Percentiles rank a stretch among this genome's conserved stretches.
phyloP scores from a whole-genome alignment of 2,797 vertebrate genomes.

The Sebastes itinus region DNA sequence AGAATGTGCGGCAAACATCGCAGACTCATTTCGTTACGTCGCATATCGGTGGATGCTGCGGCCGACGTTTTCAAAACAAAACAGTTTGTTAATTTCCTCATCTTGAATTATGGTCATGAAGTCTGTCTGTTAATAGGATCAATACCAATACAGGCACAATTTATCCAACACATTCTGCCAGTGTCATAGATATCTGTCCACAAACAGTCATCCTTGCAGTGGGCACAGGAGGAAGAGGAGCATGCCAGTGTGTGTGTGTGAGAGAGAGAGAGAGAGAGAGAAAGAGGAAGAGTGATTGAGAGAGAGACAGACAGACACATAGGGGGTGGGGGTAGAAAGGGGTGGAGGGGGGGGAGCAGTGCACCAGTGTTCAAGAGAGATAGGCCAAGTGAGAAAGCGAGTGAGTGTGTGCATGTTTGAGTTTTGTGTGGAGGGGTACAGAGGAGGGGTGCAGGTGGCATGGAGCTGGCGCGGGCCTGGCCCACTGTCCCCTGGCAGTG shows the following conservation, averaged over 20 bases:
- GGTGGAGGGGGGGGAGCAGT: conserved; percentile 9
- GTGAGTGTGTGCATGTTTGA: conserved; percentile 59
- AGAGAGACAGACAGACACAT: conserved; percentile 57
- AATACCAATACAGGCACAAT: conserved; percentile 54
- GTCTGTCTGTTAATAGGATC: conserved; percentile 51
- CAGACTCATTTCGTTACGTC: not conserved
- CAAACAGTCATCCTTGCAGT: conserved; percentile 69
- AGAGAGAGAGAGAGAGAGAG: conserved; percentile 31
- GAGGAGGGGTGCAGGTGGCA: conserved; percentile 90
- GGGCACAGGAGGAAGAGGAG: conserved; percentile 59
- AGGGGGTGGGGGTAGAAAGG: conserved; percentile 40
- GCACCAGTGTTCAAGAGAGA: conserved; percentile 72
- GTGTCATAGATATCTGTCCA: conserved; percentile 68
- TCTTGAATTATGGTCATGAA: conserved; percentile 42
- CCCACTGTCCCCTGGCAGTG: conserved; percentile 85
- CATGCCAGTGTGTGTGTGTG: conserved; percentile 45
- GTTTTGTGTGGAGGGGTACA: conserved; percentile 68
- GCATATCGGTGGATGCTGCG: conserved; percentile 3
- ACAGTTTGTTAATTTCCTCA: conserved; percentile 50
- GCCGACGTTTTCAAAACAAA: not conserved
- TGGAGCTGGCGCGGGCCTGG: conserved; percentile 85
- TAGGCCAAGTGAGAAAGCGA: conserved; percentile 70
- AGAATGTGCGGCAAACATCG: conserved; percentile 32
- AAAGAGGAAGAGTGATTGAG: conserved; percentile 55
- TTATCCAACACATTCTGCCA: conserved; percentile 60